Base-by-base conservation (phyloP, 2,113 vertebrate genomes). In the Neolamprologus sp. region DNA sequence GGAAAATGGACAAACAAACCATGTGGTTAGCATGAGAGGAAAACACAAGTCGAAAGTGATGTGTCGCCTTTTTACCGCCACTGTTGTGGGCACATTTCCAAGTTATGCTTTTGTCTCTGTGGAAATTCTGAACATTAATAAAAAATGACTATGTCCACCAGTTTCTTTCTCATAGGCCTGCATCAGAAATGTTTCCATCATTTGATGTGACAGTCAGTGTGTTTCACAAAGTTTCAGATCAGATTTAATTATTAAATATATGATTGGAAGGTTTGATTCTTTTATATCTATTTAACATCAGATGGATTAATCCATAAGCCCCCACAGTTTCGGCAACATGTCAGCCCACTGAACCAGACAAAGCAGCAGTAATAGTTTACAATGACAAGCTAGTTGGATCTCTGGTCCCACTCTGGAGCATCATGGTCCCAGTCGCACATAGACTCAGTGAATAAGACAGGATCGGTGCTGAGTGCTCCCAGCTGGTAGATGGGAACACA, bases 401-500 rank as follows among this genome's bases (percentile, higher is more conserved):
- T 5, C 47, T 30, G 79, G 80, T 86, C 63, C 85, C 79, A 65
- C 71, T 54, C 71, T 55, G 68, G 75, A 81, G 81, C 10, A 4
- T 53, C 30, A 2, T 35, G 17, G 37, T 83, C 86, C 55, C 80
- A 84, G 83, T 93, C 75, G 17, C 78, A 86, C 63, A n/a, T 13
- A 78, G 42, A 89, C 71, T 87, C 88, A 88, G 79, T 33, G 81
- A 90, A 85, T 91, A 79, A 84, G 89, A 89, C 85, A 40, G 86
- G 85, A 90, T 9, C 51, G 4, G 80, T 28, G 35, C 89, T 93
- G 90, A 94, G 82, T 60, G 83, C 85, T 93, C 89, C 85, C 93
- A 94, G 95, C 93, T 93, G 93, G 83, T 82, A 28, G 68, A 83
- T 75, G 71, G 53, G 80, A 95, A 92, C 89, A 93, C 88, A 91